Evolutionary conservation across 2,113 vertebrate species (phyloP).

Genomic region (Pangasianodon hypophthalmus): DNA sequence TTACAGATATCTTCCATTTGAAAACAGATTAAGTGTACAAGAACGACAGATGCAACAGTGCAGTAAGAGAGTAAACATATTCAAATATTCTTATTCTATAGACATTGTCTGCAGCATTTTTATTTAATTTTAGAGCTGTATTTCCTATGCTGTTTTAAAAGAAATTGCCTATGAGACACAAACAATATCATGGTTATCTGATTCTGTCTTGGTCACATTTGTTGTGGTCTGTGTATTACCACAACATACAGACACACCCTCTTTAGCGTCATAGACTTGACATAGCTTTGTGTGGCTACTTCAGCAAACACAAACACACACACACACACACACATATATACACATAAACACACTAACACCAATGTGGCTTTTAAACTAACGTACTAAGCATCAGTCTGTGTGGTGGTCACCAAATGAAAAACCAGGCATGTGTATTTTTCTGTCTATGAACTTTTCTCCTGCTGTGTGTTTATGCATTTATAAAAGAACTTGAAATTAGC

Average conservation of each 20-base stretch:
- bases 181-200: not conserved
- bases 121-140: not conserved
- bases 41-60: not conserved
- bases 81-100: not conserved
- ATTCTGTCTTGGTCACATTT: not conserved
- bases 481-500: conserved; percentile 3
- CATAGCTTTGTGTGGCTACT: not conserved
- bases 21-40: not conserved
- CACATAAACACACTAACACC: not conserved
- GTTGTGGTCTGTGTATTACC: conserved; percentile 11
- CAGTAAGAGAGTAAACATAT: not conserved
- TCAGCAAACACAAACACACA: not conserved
- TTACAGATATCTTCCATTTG: not conserved
- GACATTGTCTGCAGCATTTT: not conserved
- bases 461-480: conserved; percentile 3
- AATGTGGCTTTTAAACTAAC: not conserved
- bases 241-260: not conserved
- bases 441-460: not conserved
- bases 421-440: not conserved
- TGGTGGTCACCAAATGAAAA: conserved; percentile 17
- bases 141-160: not conserved
- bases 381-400: conserved; percentile 2
- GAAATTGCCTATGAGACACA: not conserved
- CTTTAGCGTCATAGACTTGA: not conserved
- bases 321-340: not conserved